Percentiles rank a stretch among this genome's conserved stretches.
phyloP scores from a whole-genome alignment of 2,113 vertebrate species.

The Leptobrachium ailaonicum region DNA sequence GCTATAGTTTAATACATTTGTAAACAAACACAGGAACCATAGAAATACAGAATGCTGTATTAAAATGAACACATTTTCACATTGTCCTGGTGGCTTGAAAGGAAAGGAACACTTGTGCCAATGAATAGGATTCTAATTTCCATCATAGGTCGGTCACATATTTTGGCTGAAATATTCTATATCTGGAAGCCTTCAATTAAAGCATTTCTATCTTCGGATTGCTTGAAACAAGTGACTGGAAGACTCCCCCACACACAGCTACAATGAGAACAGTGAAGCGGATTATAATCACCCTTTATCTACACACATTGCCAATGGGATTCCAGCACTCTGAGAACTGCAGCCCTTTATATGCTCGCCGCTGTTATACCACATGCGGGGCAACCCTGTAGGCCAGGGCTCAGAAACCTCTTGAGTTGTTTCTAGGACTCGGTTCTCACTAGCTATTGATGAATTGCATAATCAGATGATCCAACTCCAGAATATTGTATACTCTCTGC shows the following conservation, averaged over 20 bases:
- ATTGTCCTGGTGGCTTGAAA: too few species aligned
- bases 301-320: neutral
- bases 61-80: neutral
- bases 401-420: neutral
- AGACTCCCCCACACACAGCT: slow-evolving; percentile 30
- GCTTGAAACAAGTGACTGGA: slow-evolving; percentile 14
- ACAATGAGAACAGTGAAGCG: slow-evolving; percentile 27
- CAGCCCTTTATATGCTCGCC: neutral
- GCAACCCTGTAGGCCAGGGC: neutral
- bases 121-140: too few species aligned
- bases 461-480: too few species aligned
- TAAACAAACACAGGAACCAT: too few species aligned
- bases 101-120: too few species aligned
- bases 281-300: slow-evolving; percentile 7
- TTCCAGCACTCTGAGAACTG: neutral
- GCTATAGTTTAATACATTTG: too few species aligned
- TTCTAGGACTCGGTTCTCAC: too few species aligned
- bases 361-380: neutral
- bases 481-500: too few species aligned
- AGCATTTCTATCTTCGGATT: neutral
- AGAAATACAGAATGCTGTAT: neutral
- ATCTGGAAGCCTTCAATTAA: neutral
- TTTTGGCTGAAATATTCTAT: neutral
- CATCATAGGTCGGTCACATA: neutral
- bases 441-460: too few species aligned